Evolutionary conservation across 2,888 invertebrate species (phyloP).

Genomic region (Zaprionus lineosus): DNA sequence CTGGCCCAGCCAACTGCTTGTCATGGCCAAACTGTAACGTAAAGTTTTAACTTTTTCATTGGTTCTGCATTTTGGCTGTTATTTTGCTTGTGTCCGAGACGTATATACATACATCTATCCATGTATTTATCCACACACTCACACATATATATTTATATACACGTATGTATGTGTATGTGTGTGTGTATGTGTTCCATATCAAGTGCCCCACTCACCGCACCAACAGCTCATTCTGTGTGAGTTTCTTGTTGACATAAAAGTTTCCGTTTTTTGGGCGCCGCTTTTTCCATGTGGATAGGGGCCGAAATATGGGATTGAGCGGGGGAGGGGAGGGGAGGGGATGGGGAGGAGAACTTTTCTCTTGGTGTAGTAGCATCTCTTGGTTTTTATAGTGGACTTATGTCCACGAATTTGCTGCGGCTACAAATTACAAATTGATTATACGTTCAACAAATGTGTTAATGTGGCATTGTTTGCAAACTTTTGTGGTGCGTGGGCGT

Average conservation of each 20-base stretch:
- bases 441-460: conserved; percentile 79
- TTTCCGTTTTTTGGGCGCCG: conserved; percentile 48
- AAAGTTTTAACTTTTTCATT: conserved; percentile 60
- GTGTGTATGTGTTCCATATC: neutral
- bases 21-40: conserved; percentile 36
- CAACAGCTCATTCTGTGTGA: conserved; percentile 29
- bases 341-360: conserved; percentile 21
- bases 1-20: neutral
- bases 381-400: conserved; percentile 54
- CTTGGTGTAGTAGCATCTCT: conserved; percentile 25
- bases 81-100: conserved; percentile 28
- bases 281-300: conserved; percentile 3
- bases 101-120: too few relatives aligned
- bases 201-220: neutral
- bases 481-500: conserved; percentile 49
- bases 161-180: conserved; percentile 21
- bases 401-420: conserved; percentile 74
- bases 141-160: too few relatives aligned
- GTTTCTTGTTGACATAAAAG: conserved; percentile 71
- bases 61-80: conserved; percentile 51
- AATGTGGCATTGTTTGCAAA: conserved; percentile 77
- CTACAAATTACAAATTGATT: conserved; percentile 80
- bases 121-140: too few relatives aligned
- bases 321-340: neutral
- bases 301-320: neutral